A percentile compares a stretch with the other conserved stretches of the same genome.
Evolutionary conservation across 1,140 invertebrate species (phyloP).

Genomic region (Dufourea novaeangliae): DNA sequence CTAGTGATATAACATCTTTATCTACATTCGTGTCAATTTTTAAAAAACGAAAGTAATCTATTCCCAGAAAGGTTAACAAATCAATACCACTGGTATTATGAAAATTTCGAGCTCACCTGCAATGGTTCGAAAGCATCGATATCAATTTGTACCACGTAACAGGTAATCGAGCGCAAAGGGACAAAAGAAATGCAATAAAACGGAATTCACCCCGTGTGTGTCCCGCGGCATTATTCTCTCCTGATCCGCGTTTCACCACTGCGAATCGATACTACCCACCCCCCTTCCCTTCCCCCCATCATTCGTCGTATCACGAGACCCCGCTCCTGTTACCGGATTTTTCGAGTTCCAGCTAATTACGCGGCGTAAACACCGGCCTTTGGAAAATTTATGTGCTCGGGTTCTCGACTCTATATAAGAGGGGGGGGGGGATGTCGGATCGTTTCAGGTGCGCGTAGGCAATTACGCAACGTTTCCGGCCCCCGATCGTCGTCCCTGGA

Average conservation of each 20-base stretch:
- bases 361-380: slow-evolving; percentile 61
- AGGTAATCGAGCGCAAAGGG: neutral
- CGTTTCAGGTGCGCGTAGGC: slow-evolving; percentile 44
- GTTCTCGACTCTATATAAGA: too few species aligned
- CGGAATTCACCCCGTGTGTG: slow-evolving; percentile 30
- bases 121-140: neutral
- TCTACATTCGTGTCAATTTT: too few species aligned
- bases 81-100: too few species aligned
- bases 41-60: too few species aligned
- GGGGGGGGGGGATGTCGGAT: slow-evolving; percentile 30
- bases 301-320: slow-evolving; percentile 63
- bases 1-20: too few species aligned
- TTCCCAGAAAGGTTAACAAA: too few species aligned
- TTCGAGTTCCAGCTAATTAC: slow-evolving; percentile 72
- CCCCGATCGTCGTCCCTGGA: slow-evolving; percentile 40
- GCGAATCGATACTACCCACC: slow-evolving; percentile 22
- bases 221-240: slow-evolving; percentile 41
- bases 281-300: slow-evolving; percentile 54
- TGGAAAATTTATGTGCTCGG: slow-evolving; percentile 67
- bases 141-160: slow-evolving; percentile 28
- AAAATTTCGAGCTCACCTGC: too few species aligned
- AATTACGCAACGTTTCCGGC: slow-evolving; percentile 71
- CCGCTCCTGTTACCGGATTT: slow-evolving; percentile 52
- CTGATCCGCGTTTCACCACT: slow-evolving; percentile 62
- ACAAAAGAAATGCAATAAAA: neutral